These are phyloP conservation scores for Spilarctia lutea DNA, from an alignment of 2,888 invertebrate genomes.

Conservation along the genomic window DNA sequence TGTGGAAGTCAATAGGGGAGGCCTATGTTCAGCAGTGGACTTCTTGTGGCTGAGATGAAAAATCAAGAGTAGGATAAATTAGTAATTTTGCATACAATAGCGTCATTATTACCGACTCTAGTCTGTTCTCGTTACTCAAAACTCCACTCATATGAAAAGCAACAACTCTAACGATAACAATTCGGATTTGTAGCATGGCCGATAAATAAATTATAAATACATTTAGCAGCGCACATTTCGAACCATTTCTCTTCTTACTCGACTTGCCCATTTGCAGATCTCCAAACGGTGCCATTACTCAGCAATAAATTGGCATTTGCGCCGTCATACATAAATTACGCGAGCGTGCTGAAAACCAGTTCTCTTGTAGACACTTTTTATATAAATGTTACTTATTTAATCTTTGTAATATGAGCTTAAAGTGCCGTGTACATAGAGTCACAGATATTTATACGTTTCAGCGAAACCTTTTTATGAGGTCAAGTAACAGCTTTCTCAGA, in stretches of 20 bases:
- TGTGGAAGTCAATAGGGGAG: too few relatives aligned
- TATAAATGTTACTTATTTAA: slow-evolving; percentile 60
- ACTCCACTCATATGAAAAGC: slow-evolving; percentile 53
- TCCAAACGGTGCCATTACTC: slow-evolving; percentile 85
- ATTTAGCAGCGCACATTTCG: slow-evolving; percentile 81
- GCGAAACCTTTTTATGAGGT: slow-evolving; percentile 45
- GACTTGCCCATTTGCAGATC: slow-evolving; percentile 85
- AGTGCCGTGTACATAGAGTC: slow-evolving; percentile 16
- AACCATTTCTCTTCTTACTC: slow-evolving; percentile 85
- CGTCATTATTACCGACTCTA: slow-evolving; percentile 32
- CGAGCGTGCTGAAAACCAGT: slow-evolving; percentile 78
- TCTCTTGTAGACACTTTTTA: slow-evolving; percentile 77
- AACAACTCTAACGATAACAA: slow-evolving; percentile 74
- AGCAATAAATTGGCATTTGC: slow-evolving; percentile 86
- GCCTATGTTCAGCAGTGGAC: too few relatives aligned
- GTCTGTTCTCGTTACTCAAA: slow-evolving; percentile 63
- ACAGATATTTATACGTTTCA: slow-evolving; percentile 11
- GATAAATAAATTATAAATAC: slow-evolving; percentile 86
- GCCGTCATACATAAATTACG: slow-evolving; percentile 86
- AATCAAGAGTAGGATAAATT: slow-evolving; percentile 11
- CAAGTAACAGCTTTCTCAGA: slow-evolving; percentile 45
- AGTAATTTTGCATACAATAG: slow-evolving; percentile 30
- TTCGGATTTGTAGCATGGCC: slow-evolving; percentile 78
- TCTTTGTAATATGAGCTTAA: slow-evolving; percentile 38
- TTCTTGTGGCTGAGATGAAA: too few relatives aligned